Evolutionary conservation across 2,888 invertebrate genomes (phyloP), one percentile per base, ranked within the genome.

Genomic region (Polydrusus tereticollis): DNA sequence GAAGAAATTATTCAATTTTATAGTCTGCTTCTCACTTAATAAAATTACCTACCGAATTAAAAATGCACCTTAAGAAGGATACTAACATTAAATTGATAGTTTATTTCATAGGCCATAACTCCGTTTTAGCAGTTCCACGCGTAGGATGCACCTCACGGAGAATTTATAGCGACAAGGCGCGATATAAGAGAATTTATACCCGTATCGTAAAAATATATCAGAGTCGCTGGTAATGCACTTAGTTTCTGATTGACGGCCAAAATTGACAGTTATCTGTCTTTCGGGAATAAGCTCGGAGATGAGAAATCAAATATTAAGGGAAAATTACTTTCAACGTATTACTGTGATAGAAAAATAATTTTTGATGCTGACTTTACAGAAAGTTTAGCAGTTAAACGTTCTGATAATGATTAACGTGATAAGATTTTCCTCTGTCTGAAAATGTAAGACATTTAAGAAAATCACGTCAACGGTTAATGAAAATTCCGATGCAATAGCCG

Each of bases 121-220:
- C 69, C 58, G 12, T 50, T 52, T 52, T 52, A 52, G 52, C 52
- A 52, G 58, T 29, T 33, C 66, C 29, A 33, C 43, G 71, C 60
- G 70, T 59, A 70, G 71, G 65, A 50, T 65, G 66, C 52, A 60
- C 62, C 66, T 67, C 41, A n/a, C 52, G 45, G 66, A 72, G 64
- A 72, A 72, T 72, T 72, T 68, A 72, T 72, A 36, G 69, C 45
- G 58, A 63, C 72, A 72, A 50, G 69, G 55, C 29, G 33, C 69
- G 58, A 72, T 68, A 69, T 72, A 72, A 72, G 58, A 63, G 69
- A 72, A 72, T 72, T 72, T 72, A 72, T 69, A 69, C 64, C 18
- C 63, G 64, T 43, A 62, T 70, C 52, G 69, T 70, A 70, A 70
- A 70, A 70, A 64, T 70, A 70, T 70, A 70, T 70, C 69, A 70